Base-by-base conservation (phyloP, 35 echinoderm and acorn worm genomes). In the Anneissia japonica region DNA sequence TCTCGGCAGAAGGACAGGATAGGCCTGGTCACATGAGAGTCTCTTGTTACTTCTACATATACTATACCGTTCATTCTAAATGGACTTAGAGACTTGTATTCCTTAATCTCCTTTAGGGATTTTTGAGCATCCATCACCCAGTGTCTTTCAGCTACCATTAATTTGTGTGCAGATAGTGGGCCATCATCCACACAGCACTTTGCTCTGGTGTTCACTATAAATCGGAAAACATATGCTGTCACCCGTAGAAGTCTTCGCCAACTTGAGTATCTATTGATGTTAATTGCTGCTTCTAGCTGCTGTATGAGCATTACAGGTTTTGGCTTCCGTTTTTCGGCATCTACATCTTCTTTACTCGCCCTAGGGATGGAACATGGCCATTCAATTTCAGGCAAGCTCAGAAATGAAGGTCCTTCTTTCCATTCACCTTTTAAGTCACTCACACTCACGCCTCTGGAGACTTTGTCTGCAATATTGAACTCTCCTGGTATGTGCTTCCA, bases 381-480 rank as follows among this genome's bases (percentile, higher is more conserved):
- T 14, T 88, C 37, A 83, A 73, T 35, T 64, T 87, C 82, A n/a
- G 33, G 80, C 32, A 76, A 64, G n/a, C 31, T 31, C 11, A 94
- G 77, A 56, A 94, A 91, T 11, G 38, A 81, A 33, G 93, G 88
- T 0, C 88, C 93, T 80, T 87, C 0, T 35, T 91, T 84, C 93
- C 89, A 88, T 31, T 35, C 11, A 3, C 77, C 39, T 34, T 55
- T 4, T 72, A 94, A 55, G 14, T 88, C 36, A 10, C 73, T 83
- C 2, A 84, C 88, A 7, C 32, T 23, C 0, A 93, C 81, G 6
- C 93, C 93, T 46, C 85, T 46, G 36, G 93, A 94, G 16, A 91
- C 38, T 0, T 94, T 36, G 51, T 94, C 85, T 37, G 92, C 92
- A 64, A 84, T n/a, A 40, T 94, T 94, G 31, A 82, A 34, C 35